Conservation (phyloP, 2,113 vertebrate species). For the Osmerus mordax region DNA sequence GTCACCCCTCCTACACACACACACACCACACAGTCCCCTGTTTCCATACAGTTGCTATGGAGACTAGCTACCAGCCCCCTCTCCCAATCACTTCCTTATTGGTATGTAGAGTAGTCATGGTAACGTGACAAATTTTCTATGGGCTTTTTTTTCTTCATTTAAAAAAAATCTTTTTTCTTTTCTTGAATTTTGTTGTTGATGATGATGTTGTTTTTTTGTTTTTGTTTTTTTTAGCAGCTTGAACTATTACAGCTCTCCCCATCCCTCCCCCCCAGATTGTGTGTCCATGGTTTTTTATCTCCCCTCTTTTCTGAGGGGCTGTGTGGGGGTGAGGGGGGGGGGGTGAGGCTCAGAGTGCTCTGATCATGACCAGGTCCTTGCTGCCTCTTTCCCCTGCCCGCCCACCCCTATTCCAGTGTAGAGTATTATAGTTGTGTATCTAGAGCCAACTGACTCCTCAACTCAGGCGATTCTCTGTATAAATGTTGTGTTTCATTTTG, state of each 20-base stretch:
- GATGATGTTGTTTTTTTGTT: no score
- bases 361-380: neutral
- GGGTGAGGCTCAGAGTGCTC: neutral
- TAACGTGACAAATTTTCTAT: neutral
- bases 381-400: neutral
- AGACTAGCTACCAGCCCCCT: no score
- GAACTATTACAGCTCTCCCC: neutral
- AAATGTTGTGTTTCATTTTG: constrained; percentile 50
- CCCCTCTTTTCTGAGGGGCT: neutral
- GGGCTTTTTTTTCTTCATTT: neutral
- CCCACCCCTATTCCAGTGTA: neutral
- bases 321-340: no score
- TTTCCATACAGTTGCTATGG: no score
- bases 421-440: constrained; percentile 9
- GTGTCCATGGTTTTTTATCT: neutral
- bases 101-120: neutral
- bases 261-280: neutral
- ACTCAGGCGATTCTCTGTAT: constrained; percentile 22
- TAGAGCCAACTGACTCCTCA: constrained; percentile 8
- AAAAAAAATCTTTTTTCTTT: no score
- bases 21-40: no score
- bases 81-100: neutral
- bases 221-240: neutral
- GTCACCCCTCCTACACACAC: no score
- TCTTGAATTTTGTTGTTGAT: no score